These are phyloP conservation scores for Poliocrania exsul DNA, from an alignment of 2,797 vertebrate genomes.

Conservation along the genomic window DNA sequence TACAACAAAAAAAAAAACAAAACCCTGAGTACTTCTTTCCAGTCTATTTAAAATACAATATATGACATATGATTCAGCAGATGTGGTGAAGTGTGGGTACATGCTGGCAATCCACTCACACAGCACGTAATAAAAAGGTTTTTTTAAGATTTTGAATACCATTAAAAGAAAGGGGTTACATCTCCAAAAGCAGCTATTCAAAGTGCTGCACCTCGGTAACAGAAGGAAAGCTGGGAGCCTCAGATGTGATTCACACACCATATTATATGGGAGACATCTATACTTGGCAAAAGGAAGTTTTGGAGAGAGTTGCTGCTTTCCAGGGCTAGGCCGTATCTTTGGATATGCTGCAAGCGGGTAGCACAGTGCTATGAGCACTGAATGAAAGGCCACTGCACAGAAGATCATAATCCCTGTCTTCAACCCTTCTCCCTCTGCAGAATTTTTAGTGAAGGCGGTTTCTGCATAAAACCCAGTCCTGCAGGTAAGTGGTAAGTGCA, in stretches of 20 bases:
- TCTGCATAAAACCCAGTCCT: not conserved
- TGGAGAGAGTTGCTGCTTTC: not conserved
- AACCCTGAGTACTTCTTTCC: not conserved
- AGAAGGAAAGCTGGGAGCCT: not conserved
- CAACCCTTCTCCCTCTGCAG: not conserved
- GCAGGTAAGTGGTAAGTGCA: not conserved
- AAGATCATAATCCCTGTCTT: not conserved
- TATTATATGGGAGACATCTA: not conserved
- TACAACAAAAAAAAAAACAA: not conserved
- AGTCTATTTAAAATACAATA: not conserved
- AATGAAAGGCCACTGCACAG: rapidly evolving
- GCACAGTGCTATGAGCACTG: not conserved
- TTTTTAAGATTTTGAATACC: not conserved
- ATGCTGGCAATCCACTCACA: not conserved
- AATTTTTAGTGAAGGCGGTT: not conserved
- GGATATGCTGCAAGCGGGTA: rapidly evolving
- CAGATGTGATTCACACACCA: not conserved
- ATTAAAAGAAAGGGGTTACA: not conserved
- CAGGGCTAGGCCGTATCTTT: not conserved
- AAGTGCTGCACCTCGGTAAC: not conserved
- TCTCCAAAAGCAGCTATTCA: not conserved
- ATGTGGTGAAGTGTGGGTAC: not conserved
- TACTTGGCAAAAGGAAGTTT: not conserved
- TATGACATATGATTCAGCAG: not conserved
- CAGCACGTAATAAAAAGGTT: not conserved